Base-by-base conservation (phyloP, 2,888 invertebrate genomes). In the Drosophila subquinaria region DNA sequence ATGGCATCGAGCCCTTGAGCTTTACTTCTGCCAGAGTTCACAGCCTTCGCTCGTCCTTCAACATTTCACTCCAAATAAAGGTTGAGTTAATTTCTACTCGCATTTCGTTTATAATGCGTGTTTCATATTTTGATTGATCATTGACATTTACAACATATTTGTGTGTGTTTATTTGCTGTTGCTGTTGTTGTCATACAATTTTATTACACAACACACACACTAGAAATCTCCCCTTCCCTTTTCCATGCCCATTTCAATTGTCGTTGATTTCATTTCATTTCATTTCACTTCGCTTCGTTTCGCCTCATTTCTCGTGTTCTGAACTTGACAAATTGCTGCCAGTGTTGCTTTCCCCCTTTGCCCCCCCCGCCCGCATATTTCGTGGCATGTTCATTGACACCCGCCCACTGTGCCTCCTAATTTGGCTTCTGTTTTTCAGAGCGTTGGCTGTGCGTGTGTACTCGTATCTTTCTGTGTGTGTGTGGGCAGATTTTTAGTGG, bases 101-200 rank as follows among this genome's bases (percentile, higher is more conserved):
- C 51, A 50, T 52, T 62, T 43, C 57, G 45, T 65, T 61, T 43
- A 27, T 63, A 33, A 68, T 80, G 78, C 72, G 76, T 84, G 78
- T 87, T 79, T 79, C 76, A 76, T 87, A 76, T 83, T 87, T 87
- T 90, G 90, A 90, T 90, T 90, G 91, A 90, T 91, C 90, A 90
- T 91, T 90, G 90, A 90, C 91, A 91, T 89, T 90, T 90, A 90
- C 90, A 83, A 87, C 80, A 90, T 81, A 89, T 88, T 88, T 79
- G 81, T 52, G 38, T 42, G 47, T 60, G 43, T 68, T 48, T 79
- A 59, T 75, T 63, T 78, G 11, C 53, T 69, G 63, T 62, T 75
- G 53, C 68, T 60, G 63, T 62, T 75, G 53, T 68, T 60, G 65
- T 53, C 72, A 64, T 65, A 66, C 80, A 84, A 65, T 84, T 72